phyloP scores from a whole-genome alignment of 2,888 invertebrate genomes.

The Drymonia ruficornis region DNA sequence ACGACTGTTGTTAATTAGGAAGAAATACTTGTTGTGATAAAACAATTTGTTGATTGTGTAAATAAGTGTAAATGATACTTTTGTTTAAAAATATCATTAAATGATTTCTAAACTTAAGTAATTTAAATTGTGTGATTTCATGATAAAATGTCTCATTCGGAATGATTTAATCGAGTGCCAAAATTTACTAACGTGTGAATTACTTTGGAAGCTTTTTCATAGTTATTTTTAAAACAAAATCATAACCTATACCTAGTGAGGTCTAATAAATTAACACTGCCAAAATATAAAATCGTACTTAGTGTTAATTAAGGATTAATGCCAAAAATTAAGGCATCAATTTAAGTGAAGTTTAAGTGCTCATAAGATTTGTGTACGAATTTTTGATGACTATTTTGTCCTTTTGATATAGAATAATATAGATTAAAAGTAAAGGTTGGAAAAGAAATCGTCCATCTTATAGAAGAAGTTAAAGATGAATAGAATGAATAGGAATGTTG shows the following conservation, averaged over 20 bases:
- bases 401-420: slow-evolving; percentile 56
- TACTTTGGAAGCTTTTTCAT: slow-evolving; percentile 22
- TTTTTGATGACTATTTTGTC: slow-evolving; percentile 79
- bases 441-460: slow-evolving; percentile 65
- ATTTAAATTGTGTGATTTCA: slow-evolving; percentile 35
- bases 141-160: slow-evolving; percentile 28
- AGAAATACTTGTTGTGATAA: slow-evolving; percentile 78
- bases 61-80: slow-evolving; percentile 60
- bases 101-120: slow-evolving; percentile 50
- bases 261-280: slow-evolving; percentile 77
- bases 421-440: slow-evolving; percentile 43
- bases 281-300: slow-evolving; percentile 70
- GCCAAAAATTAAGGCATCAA: slow-evolving; percentile 58
- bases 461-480: slow-evolving; percentile 44
- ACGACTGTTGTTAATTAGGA: slow-evolving; percentile 77
- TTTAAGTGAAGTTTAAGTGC: slow-evolving; percentile 54
- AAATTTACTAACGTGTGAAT: slow-evolving; percentile 21
- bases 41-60: slow-evolving; percentile 71
- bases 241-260: slow-evolving; percentile 35
- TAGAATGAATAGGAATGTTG: slow-evolving; percentile 45
- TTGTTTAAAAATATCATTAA: slow-evolving; percentile 57
- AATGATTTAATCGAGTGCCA: slow-evolving; percentile 29
- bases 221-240: slow-evolving; percentile 26
- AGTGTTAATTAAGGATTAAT: slow-evolving; percentile 53
- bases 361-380: slow-evolving; percentile 70